Evolutionary conservation across 2,888 invertebrate genomes (phyloP), one percentile per base, ranked within the genome.

Genomic region (Alviniconcha strummeri): DNA sequence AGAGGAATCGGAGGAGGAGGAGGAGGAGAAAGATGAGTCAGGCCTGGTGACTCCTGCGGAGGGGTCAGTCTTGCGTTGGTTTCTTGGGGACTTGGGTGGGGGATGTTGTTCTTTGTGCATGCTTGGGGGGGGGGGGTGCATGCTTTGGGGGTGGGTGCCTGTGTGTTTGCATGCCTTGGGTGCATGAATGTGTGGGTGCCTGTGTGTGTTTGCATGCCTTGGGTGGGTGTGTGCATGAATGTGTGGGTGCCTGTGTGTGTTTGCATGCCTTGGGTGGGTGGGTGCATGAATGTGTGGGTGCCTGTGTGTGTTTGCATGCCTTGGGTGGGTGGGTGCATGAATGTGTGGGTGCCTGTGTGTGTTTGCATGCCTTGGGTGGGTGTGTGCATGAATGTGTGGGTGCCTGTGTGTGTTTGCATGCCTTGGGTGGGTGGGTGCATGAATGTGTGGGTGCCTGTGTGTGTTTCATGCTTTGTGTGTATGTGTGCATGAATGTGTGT

Each of bases 41-140:
- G 98, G 98, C 8, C 95, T 98, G 87, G 97, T 97, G 0, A 99
- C 98, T 2, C 98, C 98, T 1, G 98, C 91, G 17, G 92, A 92
- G 83, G 92, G 90, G 90, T 92, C 81, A 83, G 89, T 85, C 84
- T 17, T 64, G 13, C 3, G n/a, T n/a, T 6, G 11, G 19, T 56
- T n/a, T 17, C 7, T 78, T 15, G 9, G 71, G 64, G 17, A 15
- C 11, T 11, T 72, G 13, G 71, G 8, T 17, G 11, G 17, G 56
- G 77, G 11, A 57, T 60, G 36, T 60, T 19, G 56, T 11, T 76
- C 57, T 17, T 13, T 60, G 60, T 60, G 60, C 9, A 5, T 55
- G 19, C 19, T 56, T 17, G 57, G 11, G 77, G 4, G 57, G 11
- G 77, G 4, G 78, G 11, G 56, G n/a, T 17, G 56, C n/a, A 19